Percentiles rank a stretch among this genome's conserved stretches.
phyloP scores from a whole-genome alignment of 2,797 vertebrate species.

The Eutrigla gurnardus region DNA sequence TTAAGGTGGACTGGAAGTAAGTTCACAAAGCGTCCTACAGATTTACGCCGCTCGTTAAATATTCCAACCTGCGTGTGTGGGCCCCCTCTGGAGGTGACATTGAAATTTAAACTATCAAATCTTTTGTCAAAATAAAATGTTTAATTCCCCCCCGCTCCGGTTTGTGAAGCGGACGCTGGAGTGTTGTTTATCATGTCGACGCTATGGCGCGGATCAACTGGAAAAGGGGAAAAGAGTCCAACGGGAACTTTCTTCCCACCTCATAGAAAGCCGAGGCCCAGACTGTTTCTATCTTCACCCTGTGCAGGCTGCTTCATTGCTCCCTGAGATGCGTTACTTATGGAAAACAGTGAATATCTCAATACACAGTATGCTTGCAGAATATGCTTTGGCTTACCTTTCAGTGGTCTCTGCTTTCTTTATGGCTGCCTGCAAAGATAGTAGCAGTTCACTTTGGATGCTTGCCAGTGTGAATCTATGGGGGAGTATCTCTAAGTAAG shows the following conservation, averaged over 20 bases:
- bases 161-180: slow-evolving; percentile 50
- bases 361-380: slow-evolving; percentile 75
- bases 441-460: slow-evolving; percentile 74
- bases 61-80: slow-evolving; percentile 66
- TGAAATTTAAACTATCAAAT: slow-evolving; percentile 72
- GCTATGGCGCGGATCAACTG: slow-evolving; percentile 34
- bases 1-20: slow-evolving; percentile 45
- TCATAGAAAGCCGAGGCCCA: slow-evolving; percentile 58
- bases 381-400: slow-evolving; percentile 80
- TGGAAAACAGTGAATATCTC: slow-evolving; percentile 83
- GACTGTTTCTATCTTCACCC: slow-evolving; percentile 75
- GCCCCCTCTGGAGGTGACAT: slow-evolving; percentile 73
- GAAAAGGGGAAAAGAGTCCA: slow-evolving; percentile 22
- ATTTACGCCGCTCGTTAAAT: slow-evolving; percentile 75
- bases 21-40: slow-evolving; percentile 69
- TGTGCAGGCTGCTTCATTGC: slow-evolving; percentile 73
- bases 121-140: slow-evolving; percentile 64
- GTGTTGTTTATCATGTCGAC: slow-evolving; percentile 59
- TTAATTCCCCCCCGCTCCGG: neutral
- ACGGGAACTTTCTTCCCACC: slow-evolving; percentile 70
- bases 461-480: slow-evolving; percentile 74
- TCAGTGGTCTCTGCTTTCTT: slow-evolving; percentile 73
- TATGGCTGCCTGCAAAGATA: slow-evolving; percentile 79
- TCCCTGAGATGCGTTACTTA: slow-evolving; percentile 78
- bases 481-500: slow-evolving; percentile 73